Conservation (phyloP, 2,888 invertebrate species). For the Xestia c-nigrum region DNA sequence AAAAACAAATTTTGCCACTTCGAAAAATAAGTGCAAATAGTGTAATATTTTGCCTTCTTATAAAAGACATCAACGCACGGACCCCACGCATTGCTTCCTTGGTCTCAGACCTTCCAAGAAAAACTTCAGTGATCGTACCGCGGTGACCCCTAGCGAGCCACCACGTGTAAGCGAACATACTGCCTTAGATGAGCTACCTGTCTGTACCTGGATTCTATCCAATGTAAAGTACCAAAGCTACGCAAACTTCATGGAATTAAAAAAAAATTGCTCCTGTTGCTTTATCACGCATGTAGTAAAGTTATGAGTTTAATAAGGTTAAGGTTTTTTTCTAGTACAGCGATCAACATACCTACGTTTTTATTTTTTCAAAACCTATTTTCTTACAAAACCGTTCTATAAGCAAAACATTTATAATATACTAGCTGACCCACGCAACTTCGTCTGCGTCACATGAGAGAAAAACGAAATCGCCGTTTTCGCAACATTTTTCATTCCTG, state of each 20-base stretch:
- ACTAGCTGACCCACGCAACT: no score
- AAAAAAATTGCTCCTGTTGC: not conserved
- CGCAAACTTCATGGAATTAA: not conserved
- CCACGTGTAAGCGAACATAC: conserved; percentile 13
- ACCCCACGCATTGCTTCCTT: conserved; percentile 19
- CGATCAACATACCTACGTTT: not conserved
- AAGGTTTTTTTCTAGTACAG: not conserved
- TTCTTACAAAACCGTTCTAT: not conserved
- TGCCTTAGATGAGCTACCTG: conserved; percentile 27
- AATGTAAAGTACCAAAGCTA: not conserved
- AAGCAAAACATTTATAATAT: not conserved
- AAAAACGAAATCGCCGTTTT: no score
- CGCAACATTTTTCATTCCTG: no score
- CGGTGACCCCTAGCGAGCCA: conserved; percentile 51
- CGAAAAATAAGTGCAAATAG: conserved; percentile 15
- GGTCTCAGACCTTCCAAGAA: conserved; percentile 69
- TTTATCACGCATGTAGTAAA: not conserved
- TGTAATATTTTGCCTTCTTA: conserved; percentile 39
- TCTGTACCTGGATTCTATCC: conserved; percentile 4
- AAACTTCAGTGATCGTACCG: conserved; percentile 28
- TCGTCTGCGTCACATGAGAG: no score
- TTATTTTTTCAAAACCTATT: not conserved
- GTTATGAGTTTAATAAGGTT: not conserved
- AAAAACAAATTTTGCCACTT: not conserved
- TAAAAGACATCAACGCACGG: conserved; percentile 78